These are phyloP conservation scores for Drosophila parthenogenetica DNA, from an alignment of 2,888 invertebrate genomes.

Conservation along the genomic window DNA sequence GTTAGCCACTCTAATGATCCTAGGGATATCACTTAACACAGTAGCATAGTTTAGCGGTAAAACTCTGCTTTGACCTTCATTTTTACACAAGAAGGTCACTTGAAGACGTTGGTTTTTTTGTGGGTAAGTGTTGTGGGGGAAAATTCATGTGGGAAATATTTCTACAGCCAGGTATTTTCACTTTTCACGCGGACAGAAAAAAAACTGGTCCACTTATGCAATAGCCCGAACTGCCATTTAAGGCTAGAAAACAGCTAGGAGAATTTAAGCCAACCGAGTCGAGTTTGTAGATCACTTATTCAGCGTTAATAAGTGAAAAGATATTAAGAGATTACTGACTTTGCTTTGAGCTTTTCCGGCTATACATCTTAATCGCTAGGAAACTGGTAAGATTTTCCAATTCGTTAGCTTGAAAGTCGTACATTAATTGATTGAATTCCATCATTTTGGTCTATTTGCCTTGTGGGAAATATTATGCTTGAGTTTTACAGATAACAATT, in stretches of 20 bases:
- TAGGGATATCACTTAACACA: constrained; percentile 20
- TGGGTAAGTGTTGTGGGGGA: constrained; percentile 46
- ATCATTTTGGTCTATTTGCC: too few species aligned
- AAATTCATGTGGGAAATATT: constrained; percentile 34
- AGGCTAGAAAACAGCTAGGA: constrained; percentile 23
- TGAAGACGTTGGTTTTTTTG: neutral
- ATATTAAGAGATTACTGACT: neutral
- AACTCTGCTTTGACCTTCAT: constrained; percentile 44
- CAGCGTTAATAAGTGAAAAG: neutral
- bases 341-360: neutral
- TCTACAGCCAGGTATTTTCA: constrained; percentile 37
- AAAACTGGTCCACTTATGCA: constrained; percentile 66
- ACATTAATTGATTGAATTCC: neutral
- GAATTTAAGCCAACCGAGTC: constrained; percentile 36
- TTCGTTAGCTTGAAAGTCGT: neutral
- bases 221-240: constrained; percentile 38
- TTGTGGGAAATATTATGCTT: too few species aligned
- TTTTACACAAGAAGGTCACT: constrained; percentile 34
- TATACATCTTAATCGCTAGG: neutral
- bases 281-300: neutral
- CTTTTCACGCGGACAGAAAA: constrained; percentile 9
- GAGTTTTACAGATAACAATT: too few species aligned
- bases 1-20: neutral
- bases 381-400: neutral
- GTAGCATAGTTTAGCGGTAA: constrained; percentile 46